A percentile compares a stretch with the other conserved stretches of the same genome.
Evolutionary conservation across 2,888 invertebrate species (phyloP).

Genomic region (Quadroppia sp.): DNA sequence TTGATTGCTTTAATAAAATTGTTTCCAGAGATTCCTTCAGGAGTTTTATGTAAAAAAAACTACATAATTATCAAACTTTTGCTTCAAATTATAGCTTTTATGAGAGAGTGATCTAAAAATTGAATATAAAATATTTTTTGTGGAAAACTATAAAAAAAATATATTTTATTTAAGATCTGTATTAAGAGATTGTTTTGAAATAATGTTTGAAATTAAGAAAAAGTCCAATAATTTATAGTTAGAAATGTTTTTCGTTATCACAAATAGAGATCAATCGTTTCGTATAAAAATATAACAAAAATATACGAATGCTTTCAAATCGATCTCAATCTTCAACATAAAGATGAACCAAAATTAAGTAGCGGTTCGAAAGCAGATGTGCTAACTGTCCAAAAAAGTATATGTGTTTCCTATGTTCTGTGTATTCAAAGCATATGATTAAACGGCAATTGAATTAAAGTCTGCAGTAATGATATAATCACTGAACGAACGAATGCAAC

Average conservation of each 20-base stretch:
- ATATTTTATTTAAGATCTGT: too few species aligned
- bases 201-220: too few species aligned
- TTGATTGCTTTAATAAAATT: neutral
- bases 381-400: slow-evolving; percentile 29
- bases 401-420: neutral
- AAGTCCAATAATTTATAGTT: too few species aligned
- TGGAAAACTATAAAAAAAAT: too few species aligned
- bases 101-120: neutral
- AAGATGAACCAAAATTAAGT: slow-evolving; percentile 9
- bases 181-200: too few species aligned
- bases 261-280: neutral
- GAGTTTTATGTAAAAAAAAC: neutral
- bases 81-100: neutral
- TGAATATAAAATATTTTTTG: neutral
- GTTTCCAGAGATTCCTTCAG: slow-evolving; percentile 10
- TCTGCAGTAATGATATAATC: slow-evolving; percentile 23
- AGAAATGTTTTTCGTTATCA: neutral
- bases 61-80: neutral
- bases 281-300: too few species aligned
- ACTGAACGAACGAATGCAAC: neutral
- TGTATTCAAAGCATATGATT: slow-evolving; percentile 1
- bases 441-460: slow-evolving; percentile 32
- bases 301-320: neutral
- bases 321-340: slow-evolving; percentile 21
- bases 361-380: slow-evolving; percentile 20